These are phyloP conservation scores for Intellagama lesueurii DNA, from an alignment of 2,797 vertebrate species.

Conservation along the genomic window DNA sequence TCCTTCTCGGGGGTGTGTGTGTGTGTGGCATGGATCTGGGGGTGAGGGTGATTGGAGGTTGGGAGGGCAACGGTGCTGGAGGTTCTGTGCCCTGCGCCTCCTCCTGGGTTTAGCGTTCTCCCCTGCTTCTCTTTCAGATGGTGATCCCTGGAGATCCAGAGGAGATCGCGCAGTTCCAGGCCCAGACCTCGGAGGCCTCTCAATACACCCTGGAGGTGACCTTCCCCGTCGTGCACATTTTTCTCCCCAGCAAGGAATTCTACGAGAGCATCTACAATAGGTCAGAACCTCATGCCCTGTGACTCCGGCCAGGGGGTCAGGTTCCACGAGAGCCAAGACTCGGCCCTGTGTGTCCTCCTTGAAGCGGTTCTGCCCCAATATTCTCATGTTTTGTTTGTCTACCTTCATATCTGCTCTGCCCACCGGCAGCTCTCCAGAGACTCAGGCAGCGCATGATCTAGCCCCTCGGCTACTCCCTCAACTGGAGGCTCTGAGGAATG, in stretches of 20 bases:
- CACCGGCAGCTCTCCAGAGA: no score
- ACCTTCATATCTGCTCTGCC: no score
- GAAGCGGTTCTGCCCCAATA: no score
- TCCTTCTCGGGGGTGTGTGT: no score
- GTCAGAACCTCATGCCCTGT: constrained; percentile 62
- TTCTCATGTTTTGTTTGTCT: no score
- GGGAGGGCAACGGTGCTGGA: not conserved
- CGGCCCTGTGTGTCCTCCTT: no score
- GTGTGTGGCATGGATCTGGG: not conserved
- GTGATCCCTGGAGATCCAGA: constrained; percentile 92
- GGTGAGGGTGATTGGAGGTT: not conserved
- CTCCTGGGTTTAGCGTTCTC: no score
- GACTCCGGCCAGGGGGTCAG: accelerated
- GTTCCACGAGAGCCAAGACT: no score
- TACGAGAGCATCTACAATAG: constrained; percentile 94
- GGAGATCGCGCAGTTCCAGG: constrained; percentile 91
- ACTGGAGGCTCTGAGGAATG: no score
- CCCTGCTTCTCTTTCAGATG: constrained; percentile 79
- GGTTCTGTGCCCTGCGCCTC: no score
- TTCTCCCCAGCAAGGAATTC: constrained; percentile 91
- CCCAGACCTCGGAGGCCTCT: constrained; percentile 85
- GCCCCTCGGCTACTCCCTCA: no score
- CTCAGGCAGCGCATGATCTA: no score
- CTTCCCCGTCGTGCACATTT: constrained; percentile 85
- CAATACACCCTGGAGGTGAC: constrained; percentile 87